A percentile compares a stretch with the other conserved stretches of the same genome.
These are phyloP conservation scores for Ferrisia virgata DNA, from an alignment of 2,888 invertebrate species.

Conservation along the genomic window DNA sequence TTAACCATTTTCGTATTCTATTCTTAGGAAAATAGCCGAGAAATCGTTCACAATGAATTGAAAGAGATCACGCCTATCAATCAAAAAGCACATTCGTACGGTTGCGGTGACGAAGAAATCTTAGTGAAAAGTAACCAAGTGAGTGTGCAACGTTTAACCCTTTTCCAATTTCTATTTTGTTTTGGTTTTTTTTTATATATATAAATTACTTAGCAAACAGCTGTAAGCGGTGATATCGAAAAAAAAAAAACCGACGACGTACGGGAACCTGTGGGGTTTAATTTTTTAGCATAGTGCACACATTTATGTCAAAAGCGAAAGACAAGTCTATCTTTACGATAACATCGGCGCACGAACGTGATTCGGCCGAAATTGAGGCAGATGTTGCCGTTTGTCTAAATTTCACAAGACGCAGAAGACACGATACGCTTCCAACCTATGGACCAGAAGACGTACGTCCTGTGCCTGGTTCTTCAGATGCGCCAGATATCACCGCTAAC, in stretches of 20 bases:
- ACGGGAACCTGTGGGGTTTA: too few species aligned
- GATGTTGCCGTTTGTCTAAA: not conserved
- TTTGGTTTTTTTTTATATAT: too few species aligned
- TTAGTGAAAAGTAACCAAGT: not conserved
- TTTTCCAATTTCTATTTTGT: not conserved
- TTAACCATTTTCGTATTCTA: not conserved
- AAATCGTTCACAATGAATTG: not conserved
- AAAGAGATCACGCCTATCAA: constrained; percentile 17
- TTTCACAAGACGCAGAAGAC: not conserved
- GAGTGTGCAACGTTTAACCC: not conserved
- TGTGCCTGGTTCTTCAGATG: constrained; percentile 4
- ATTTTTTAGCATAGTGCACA: too few species aligned
- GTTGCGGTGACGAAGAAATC: not conserved
- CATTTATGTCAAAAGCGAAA: constrained; percentile 34
- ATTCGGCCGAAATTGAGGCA: constrained; percentile 8
- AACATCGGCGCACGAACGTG: constrained; percentile 12
- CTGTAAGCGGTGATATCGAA: not conserved
- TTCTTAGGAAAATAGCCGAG: not conserved
- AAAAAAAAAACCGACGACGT: not conserved
- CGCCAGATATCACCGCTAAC: not conserved
- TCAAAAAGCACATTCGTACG: not conserved
- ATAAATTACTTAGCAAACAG: not conserved
- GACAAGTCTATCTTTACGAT: constrained; percentile 31
- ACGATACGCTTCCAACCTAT: not conserved
- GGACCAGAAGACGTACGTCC: constrained; percentile 24